Percentiles rank a stretch among this genome's conserved stretches.
phyloP scores from a whole-genome alignment of 2,113 vertebrate genomes.

The Puntigrus tetrazona region DNA sequence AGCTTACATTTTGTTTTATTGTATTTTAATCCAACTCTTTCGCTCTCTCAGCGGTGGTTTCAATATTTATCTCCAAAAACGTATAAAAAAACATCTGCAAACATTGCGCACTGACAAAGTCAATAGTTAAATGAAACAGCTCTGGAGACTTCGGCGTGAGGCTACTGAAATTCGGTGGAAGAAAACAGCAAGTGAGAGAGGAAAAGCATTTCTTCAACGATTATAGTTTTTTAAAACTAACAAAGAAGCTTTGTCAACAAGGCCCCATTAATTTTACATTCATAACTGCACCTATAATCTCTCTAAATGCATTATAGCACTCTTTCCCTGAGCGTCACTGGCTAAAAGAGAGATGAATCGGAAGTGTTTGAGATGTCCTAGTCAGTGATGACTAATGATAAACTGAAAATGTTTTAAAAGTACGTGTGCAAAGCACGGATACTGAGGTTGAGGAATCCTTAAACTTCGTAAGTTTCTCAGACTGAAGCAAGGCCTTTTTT shows the following conservation, averaged over 20 bases:
- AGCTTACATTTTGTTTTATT: not conserved
- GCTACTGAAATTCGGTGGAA: not conserved
- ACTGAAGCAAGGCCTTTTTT: not conserved
- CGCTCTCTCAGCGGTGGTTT: too few species aligned
- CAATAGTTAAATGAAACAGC: not conserved
- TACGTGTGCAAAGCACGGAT: not conserved
- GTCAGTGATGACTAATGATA: too few species aligned
- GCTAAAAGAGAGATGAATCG: too few species aligned
- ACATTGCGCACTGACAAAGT: not conserved
- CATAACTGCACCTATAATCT: slow-evolving; percentile 69
- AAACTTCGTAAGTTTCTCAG: not conserved
- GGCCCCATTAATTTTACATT: slow-evolving; percentile 72
- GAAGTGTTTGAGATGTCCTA: too few species aligned
- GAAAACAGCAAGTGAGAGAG: slow-evolving; percentile 45
- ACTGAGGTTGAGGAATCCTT: not conserved
- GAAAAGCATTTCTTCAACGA: slow-evolving; percentile 63
- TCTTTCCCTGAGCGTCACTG: slow-evolving; percentile 2
- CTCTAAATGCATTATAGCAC: slow-evolving; percentile 12
- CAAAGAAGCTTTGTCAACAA: slow-evolving; percentile 74
- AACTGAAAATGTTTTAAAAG: too few species aligned
- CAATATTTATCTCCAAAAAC: not conserved
- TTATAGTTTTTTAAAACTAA: slow-evolving; percentile 72
- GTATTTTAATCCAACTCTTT: too few species aligned
- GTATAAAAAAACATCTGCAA: not conserved
- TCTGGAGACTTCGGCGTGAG: not conserved